These are phyloP conservation scores for Scaptomyza graminum DNA, from an alignment of 1,140 invertebrate genomes.

Conservation along the genomic window DNA sequence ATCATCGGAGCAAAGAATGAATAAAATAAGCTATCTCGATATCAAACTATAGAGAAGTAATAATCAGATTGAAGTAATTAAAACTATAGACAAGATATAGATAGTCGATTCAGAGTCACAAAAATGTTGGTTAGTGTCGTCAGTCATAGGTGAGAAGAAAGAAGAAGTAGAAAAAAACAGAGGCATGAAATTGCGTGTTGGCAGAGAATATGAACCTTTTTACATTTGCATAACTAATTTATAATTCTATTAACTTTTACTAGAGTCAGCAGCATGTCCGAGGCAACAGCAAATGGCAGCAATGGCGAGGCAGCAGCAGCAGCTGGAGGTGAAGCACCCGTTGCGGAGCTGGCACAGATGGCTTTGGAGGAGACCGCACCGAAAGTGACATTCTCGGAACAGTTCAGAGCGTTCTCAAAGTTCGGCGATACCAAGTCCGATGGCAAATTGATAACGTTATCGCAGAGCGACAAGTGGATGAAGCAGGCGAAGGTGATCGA, in stretches of 20 bases:
- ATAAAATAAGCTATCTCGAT: constrained; percentile 29
- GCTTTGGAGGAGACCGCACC: constrained; percentile 70
- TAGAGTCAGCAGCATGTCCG: constrained; percentile 70
- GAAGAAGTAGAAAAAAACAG: neutral
- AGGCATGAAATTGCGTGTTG: constrained; percentile 6
- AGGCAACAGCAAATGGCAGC: constrained; percentile 65
- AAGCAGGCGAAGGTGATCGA: constrained; percentile 97
- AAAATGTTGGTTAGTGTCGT: constrained; percentile 63
- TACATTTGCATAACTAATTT: neutral
- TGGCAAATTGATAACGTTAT: constrained; percentile 93
- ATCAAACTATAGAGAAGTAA: constrained; percentile 27
- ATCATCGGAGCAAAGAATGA: constrained; percentile 37
- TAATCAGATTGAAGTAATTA: constrained; percentile 5
- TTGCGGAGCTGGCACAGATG: constrained; percentile 70
- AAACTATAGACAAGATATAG: neutral
- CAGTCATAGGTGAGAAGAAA: constrained; percentile 56
- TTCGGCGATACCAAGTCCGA: constrained; percentile 95
- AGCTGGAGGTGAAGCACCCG: constrained; percentile 56
- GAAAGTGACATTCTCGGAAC: constrained; percentile 84
- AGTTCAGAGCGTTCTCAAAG: constrained; percentile 90
- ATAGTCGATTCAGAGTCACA: constrained; percentile 7
- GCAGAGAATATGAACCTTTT: too few relatives aligned
- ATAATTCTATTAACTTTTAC: neutral
- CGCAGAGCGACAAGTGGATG: constrained; percentile 97
- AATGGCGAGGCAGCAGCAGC: constrained; percentile 54